Evolutionary conservation across 2,797 vertebrate species (phyloP), one percentile per base, ranked within the genome.

Genomic region (Ptychobarbus kaznakovi): DNA sequence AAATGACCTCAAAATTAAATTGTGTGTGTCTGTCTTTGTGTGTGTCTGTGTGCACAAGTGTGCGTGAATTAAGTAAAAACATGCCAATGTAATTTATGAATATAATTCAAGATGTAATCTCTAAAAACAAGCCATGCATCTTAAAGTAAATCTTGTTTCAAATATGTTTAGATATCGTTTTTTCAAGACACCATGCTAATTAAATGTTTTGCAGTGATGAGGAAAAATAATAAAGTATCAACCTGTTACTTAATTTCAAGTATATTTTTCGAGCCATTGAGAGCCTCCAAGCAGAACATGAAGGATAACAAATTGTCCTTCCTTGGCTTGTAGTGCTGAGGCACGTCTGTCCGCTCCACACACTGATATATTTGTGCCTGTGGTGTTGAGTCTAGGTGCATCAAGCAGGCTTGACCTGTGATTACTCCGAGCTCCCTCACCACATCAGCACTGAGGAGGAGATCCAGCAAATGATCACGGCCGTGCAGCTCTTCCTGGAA

Each of bases 391-490:
- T 69, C 42, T 68, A 99, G 98, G 97, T 99, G 63, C 98, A 99
- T 90, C 98, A 99, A 84, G 97, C 98, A 18, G 98, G 98, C 3
- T 91, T 99, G 80, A 99, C 98, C 28, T 99, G 98, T 84, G 98
- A 99, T 93, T 96, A 96, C 42, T 87, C 95, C 0, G 98, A 99
- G 89, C 97, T 99, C 85, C 98, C 98, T 81, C 98, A 99, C 87
- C 98, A 99, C 65, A 86, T 99, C 90, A 99, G 98, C 93, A 94
- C 94, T 1, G 95, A 97, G 7, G 93, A 95, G 0, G 97, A 99
- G 93, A 97, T 99, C 0, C 92, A 96, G 82, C 86, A 92, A 80
- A 95, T 98, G 22, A 20, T 97, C 51, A 91, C 93, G 4, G 96
- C 97, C 0, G 80, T 97, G 3, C 89, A 91, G 72, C 88, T 90